Base-by-base conservation (phyloP, 1,140 invertebrate genomes). In the Drosophila gunungcola region DNA sequence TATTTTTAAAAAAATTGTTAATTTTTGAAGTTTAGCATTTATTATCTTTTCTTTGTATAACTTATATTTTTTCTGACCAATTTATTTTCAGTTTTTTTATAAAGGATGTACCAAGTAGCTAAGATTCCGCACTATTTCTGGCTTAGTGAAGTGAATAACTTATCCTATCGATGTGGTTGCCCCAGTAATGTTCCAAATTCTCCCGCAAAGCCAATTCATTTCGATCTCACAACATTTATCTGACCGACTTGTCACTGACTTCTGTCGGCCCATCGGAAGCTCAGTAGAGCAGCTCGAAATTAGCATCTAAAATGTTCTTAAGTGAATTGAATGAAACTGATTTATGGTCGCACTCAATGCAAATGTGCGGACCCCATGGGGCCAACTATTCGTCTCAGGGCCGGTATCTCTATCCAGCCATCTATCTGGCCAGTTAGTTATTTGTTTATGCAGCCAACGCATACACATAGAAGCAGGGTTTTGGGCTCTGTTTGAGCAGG, bases 331-430 rank as follows among this genome's bases (percentile, higher is more conserved):
- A 83, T 89, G 73, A 63, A 83, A 65, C 84, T 88, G 83, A 88
- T 88, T 88, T 89, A 89, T 88, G 83, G 78, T 27, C 76, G 72
- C 84, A 89, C 80, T 89, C 81, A 88, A 88, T 86, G 83, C 81
- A 88, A 86, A 86, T 86, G 80, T 73, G 67, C 52, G 69, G 45
- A 64, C 62, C 46, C 53, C 72, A 36, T 41, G 43, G 60, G 61
- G 53, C 61, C 38, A 76, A 67, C 72, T 58, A 42, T 67, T 42
- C 60, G 34, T 45, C 32, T 61, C 32, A 43, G 34, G 38, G 34
- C 46, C 54, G 52, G n/a, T 69, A 53, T 57, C 64, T 60, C 55
- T 42, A 63, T 60, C 38, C 54, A 29, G 41, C 55, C 55, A 56
- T 81, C 80, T 73, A 73, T 61, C 64, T 53, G 43, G 46, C 46